phyloP scores from a whole-genome alignment of 2,797 vertebrate genomes.

The Phoeniculus purpureus region DNA sequence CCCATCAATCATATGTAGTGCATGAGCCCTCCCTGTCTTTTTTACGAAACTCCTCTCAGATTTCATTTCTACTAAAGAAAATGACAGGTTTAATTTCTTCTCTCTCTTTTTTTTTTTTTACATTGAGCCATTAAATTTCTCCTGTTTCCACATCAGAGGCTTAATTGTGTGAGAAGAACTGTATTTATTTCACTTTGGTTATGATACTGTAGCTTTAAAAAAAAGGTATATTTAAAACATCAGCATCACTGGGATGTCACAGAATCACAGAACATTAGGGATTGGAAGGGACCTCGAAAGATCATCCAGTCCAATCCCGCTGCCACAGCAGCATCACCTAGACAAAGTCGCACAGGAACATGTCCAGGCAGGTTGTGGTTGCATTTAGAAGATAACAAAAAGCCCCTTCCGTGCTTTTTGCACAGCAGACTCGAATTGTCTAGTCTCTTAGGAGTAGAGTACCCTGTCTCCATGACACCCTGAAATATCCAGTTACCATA shows the following conservation, averaged over 20 bases:
- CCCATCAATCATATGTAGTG: too few relatives aligned
- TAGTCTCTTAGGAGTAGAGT: background rate
- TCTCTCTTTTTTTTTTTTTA: background rate
- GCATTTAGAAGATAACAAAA: background rate
- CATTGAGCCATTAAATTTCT: background rate
- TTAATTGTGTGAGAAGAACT: background rate
- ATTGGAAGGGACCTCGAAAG: too few relatives aligned
- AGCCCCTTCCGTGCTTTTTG: background rate
- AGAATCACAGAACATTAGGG: too few relatives aligned
- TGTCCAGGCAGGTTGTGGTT: background rate
- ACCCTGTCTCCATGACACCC: slow-evolving; percentile 14
- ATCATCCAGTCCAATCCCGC: too few relatives aligned
- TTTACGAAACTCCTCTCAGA: background rate
- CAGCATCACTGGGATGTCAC: background rate
- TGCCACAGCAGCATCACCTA: too few relatives aligned
- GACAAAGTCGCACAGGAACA: too few relatives aligned
- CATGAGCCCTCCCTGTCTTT: too few relatives aligned
- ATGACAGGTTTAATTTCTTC: background rate
- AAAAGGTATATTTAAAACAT: background rate
- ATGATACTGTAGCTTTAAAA: background rate
- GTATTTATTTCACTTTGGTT: background rate
- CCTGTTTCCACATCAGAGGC: rapidly evolving
- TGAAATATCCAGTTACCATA: slow-evolving; percentile 45
- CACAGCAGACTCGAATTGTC: background rate
- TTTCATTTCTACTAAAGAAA: background rate